A percentile compares a stretch with the other conserved stretches of the same genome.
phyloP scores from a whole-genome alignment of 2,888 invertebrate species.

The Zelleria hepariella region DNA sequence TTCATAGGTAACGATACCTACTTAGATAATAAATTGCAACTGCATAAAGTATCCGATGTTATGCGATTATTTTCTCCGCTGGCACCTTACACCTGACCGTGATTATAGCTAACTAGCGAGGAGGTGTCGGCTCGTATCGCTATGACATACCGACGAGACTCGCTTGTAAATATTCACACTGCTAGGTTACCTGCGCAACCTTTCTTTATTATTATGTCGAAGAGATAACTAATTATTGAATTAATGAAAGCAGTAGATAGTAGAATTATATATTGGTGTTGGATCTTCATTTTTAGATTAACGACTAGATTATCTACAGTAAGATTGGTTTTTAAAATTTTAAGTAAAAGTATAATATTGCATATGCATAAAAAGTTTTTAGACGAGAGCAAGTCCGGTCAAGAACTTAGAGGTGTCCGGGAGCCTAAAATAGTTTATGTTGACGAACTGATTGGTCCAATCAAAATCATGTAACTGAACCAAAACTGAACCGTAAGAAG shows the following conservation, averaged over 20 bases:
- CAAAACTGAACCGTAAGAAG: too few relatives aligned
- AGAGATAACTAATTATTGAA: too few relatives aligned
- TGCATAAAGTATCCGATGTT: not conserved
- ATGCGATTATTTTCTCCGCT: not conserved
- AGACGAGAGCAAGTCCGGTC: not conserved
- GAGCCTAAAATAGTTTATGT: not conserved
- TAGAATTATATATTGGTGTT: too few relatives aligned
- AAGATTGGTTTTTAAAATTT: not conserved
- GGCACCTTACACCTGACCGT: not conserved
- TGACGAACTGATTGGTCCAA: not conserved
- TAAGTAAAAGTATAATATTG: too few relatives aligned
- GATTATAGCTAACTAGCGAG: not conserved
- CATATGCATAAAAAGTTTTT: too few relatives aligned
- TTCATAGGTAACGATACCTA: not conserved
- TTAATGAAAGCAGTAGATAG: too few relatives aligned
- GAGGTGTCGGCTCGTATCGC: not conserved
- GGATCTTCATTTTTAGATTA: too few relatives aligned
- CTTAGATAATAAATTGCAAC: not conserved
- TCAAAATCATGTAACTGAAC: too few relatives aligned
- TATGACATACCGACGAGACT: not conserved
- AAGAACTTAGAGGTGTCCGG: not conserved
- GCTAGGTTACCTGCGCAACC: too few relatives aligned
- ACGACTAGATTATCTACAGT: too few relatives aligned
- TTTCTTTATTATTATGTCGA: too few relatives aligned
- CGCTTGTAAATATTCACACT: not conserved